Evolutionary conservation across 1,140 invertebrate genomes (phyloP).

Genomic region (Harlomillsia oculata): DNA sequence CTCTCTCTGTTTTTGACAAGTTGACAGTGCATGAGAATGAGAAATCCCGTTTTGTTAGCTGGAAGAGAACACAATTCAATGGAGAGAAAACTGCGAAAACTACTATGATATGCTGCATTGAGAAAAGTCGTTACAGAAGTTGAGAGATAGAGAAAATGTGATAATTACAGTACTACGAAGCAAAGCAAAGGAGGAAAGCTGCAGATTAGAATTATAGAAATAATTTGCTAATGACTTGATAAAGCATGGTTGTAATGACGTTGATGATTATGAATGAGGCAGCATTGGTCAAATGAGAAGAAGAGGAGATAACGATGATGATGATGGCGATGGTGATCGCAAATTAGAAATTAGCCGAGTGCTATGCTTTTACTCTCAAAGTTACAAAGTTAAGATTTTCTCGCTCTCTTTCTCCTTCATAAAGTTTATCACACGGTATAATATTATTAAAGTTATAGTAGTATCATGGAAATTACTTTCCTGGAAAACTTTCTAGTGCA

Average conservation of each 20-base stretch:
- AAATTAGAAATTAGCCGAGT: conserved; percentile 11
- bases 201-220: conserved; percentile 15
- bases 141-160: too few relatives aligned
- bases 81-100: too few relatives aligned
- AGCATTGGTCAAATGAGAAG: background rate
- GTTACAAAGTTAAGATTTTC: background rate
- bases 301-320: conserved; percentile 14
- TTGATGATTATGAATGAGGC: conserved; percentile 12
- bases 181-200: conserved; percentile 1
- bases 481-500: background rate
- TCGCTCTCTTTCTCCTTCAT: background rate
- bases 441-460: background rate
- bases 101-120: too few relatives aligned
- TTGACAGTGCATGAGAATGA: conserved; percentile 1
- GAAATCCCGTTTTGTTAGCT: background rate
- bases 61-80: too few relatives aligned
- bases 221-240: conserved; percentile 15
- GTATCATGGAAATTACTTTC: background rate
- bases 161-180: too few relatives aligned
- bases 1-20: conserved; percentile 4
- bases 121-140: too few relatives aligned
- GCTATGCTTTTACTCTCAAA: background rate
- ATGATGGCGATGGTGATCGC: conserved; percentile 11
- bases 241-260: conserved; percentile 12
- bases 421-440: background rate